Evolutionary conservation across 2,888 invertebrate species (phyloP), one percentile per base, ranked within the genome.

Genomic region (Sarcophaga rosellei): DNA sequence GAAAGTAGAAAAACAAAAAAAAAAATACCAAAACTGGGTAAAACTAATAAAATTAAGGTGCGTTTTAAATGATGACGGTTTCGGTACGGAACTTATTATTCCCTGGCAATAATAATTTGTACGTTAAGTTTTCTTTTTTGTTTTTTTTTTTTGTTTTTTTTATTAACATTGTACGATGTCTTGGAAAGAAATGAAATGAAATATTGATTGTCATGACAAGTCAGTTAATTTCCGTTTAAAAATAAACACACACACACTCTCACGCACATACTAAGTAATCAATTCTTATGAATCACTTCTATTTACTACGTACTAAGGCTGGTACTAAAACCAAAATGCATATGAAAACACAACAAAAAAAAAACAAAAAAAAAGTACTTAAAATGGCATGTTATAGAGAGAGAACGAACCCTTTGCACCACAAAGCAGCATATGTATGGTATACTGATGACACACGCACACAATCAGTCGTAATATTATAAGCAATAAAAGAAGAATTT

Each of bases 141-240:
- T 53, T 53, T 17, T 15, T 12, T 53, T 17, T 0, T 53, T 17
- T 12, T 53, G 3, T 0, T 53, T 17, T 53, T 15, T 53, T 12
- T 53, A 17, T 17, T 53, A 5, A 17, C 5, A 53, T 53, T 53
- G 15, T 53, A 53, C 4, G 65, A 35, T 35, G 35, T 35, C 35
- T 35, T 35, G 35, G 8, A 65, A 66, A 21, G n/a, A 53, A 20
- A 73, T 44, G 20, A 45, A 21, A 63, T 25, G n/a, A 74, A 45
- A 68, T 47, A 84, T 79, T 84, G 84, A 84, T 84, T 84, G 75
- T 79, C 84, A 75, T 84, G 79, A 79, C 84, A 79, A 79, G 84
- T 75, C 79, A 79, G 84, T 84, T 84, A 84, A 84, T 84, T 84
- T 84, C 84, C 84, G 84, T 84, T 84, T 70, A 75, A 84, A 65